Percentiles rank a stretch among this genome's conserved stretches.
Evolutionary conservation across 2,888 invertebrate genomes (phyloP).

Genomic region (Desoria tigrina): DNA sequence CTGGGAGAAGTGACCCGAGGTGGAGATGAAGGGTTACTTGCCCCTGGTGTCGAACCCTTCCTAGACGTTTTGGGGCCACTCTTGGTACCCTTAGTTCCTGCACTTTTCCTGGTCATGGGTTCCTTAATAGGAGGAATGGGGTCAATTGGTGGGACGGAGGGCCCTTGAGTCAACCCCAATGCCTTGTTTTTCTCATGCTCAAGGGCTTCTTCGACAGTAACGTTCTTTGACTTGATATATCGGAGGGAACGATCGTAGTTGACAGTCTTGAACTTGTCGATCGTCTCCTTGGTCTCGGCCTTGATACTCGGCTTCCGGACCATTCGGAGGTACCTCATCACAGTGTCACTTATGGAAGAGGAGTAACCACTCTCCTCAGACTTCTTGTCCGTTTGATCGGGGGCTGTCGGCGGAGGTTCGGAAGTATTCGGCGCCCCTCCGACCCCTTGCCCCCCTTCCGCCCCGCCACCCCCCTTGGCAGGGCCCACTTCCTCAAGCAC

Average conservation of each 20-base stretch:
- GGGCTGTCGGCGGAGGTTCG: too few species aligned
- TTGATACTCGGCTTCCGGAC: slow-evolving; percentile 79
- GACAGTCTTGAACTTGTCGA: slow-evolving; percentile 79
- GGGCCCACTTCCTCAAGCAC: slow-evolving; percentile 24
- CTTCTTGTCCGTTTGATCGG: slow-evolving; percentile 45
- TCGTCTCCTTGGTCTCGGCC: slow-evolving; percentile 72
- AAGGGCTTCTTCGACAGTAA: slow-evolving; percentile 70
- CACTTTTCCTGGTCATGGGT: not conserved
- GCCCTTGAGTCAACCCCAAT: not conserved
- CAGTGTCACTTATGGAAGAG: slow-evolving; percentile 82
- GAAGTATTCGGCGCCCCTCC: slow-evolving; percentile 11
- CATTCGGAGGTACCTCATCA: slow-evolving; percentile 82
- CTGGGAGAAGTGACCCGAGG: too few species aligned
- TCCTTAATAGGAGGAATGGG: slow-evolving; percentile 5
- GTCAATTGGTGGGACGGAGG: slow-evolving; percentile 1
- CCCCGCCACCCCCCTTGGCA: not conserved
- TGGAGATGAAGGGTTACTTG: too few species aligned
- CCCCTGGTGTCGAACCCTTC: too few species aligned
- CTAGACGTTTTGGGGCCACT: not conserved
- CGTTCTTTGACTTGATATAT: slow-evolving; percentile 77
- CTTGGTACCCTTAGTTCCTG: not conserved
- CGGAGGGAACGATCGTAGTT: slow-evolving; percentile 83
- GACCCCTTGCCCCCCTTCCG: not conserved
- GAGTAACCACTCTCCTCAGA: slow-evolving; percentile 58
- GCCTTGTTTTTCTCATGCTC: slow-evolving; percentile 60